Base-by-base conservation (phyloP, 2,888 invertebrate genomes). In the Chorisops tibialis region DNA sequence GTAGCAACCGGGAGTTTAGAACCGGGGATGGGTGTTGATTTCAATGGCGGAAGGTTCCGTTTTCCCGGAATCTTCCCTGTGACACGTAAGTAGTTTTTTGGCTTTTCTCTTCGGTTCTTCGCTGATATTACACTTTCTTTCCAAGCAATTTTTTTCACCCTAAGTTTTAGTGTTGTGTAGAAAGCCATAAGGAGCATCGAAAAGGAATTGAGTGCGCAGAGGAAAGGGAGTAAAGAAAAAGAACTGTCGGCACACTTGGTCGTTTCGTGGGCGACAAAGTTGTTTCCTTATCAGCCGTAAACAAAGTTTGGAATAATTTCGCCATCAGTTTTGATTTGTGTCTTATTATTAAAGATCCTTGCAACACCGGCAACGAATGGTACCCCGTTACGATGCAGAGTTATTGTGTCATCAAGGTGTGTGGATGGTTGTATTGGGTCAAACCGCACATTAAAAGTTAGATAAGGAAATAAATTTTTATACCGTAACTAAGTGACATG, bases 301-400 rank as follows among this genome's bases (percentile, higher is more conserved):
- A 65, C 63, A 63, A 65, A 63, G 52, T 61, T 56, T 65, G 61
- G 65, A 63, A 65, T 65, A 65, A 65, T 63, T 65, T 65, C 43
- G 48, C 63, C 65, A 65, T 65, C 43, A 65, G 61, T 65, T 65
- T 65, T 65, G 63, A 65, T 65, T 65, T 63, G 65, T 63, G 63
- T 65, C 61, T 45, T 59, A 35, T 63, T 61, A 61, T 63, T 65
- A 60, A 49, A 45, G 30, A 30, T 7, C 9, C 9, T 9, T 5
- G 5, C 7, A 5, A 30, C 30, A 30, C 30, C 30, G 30, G 30
- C 9, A 5, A 5, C 30, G 30, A 30, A 30, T 30, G 5, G 5
- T 30, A 30, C 30, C n/a, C n/a, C 30, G 9, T 30, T 30, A 30
- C 30, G 30, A 30, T 30, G 30, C 30, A 30, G 30, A 30, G 30